Evolutionary conservation across 37 sponge, comb jelly and placozoan genomes (phyloP), one percentile per base, ranked within the genome.

Genomic region (Chondrilla cf. caribensis): DNA sequence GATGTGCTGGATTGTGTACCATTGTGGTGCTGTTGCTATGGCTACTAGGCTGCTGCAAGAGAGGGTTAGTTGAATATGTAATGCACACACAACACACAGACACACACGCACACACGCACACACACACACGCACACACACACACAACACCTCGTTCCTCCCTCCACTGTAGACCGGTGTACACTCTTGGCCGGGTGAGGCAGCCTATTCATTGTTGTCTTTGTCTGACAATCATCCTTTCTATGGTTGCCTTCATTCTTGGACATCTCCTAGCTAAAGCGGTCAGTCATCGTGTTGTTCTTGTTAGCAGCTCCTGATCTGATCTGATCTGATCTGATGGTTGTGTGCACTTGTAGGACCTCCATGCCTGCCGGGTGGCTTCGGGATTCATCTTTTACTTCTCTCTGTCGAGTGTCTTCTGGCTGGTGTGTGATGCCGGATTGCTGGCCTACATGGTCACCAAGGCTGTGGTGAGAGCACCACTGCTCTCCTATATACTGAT

Each of bases 371-470:
- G 25, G 19, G 43, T 40, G 8, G 44, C 36, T 1, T 73, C 76
- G 1, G 76, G 76, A n/a, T n/a, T 73, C 22, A 21, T 73, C 6
- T 73, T 73, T 43, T 73, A 73, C 44, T 73, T 73, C 6, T 31
- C 76, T 7, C 76, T 73, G 44, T n/a, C 38, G n/a, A n/a, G 42
- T 42, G 11, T 39, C 76, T 73, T 73, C 44, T 73, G 76, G 76
- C 24, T 73, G 44, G 21, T 73, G 41, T 43, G 44, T 73, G 76
- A 73, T 24, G 25, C 41, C 15, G 76, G 44, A 3, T 11, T 25
- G 1, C 9, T 73, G 41, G 76, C 76, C 2, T 73, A 40, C 42
- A 39, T 73, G 25, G 41, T 39, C 44, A 73, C 76, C 41, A 73
- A 73, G 25, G 43, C 42, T 0, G 44, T 73, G 7, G 0, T 40